A percentile compares a stretch with the other conserved stretches of the same genome.
phyloP scores from a whole-genome alignment of 2,888 invertebrate species.

The Spatulosminthurus flaviceps region DNA sequence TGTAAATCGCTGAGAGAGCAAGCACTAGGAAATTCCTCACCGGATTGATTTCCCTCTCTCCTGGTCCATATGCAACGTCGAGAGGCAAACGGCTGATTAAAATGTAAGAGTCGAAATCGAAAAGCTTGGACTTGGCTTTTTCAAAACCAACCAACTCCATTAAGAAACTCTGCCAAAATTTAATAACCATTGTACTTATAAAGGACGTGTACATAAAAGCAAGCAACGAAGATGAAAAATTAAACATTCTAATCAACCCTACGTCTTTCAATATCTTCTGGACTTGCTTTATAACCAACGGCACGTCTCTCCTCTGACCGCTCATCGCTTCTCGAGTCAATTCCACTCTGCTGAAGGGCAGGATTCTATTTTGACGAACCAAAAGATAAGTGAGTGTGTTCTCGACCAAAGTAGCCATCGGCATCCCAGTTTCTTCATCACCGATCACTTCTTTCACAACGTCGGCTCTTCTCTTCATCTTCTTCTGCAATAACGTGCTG shows the following conservation, averaged over 20 bases:
- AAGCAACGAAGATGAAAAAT: no score
- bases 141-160: not conserved
- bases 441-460: not conserved
- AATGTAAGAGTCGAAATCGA: conserved; percentile 20
- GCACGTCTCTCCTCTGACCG: not conserved
- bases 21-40: not conserved
- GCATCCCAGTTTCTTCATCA: not conserved
- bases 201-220: no score
- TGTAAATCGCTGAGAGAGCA: not conserved
- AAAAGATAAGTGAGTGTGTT: not conserved
- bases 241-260: not conserved
- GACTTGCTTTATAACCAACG: not conserved
- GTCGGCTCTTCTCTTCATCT: not conserved
- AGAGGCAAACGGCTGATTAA: not conserved
- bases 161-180: not conserved
- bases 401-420: not conserved
- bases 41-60: not conserved
- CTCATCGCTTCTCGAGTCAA: conserved; percentile 2
- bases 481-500: no score
- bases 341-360: not conserved
- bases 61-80: not conserved
- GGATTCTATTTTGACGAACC: not conserved
- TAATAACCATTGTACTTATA: not conserved
- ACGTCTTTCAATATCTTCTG: conserved; percentile 21
- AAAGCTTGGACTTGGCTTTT: not conserved